Base-by-base conservation (phyloP, 2,113 vertebrate genomes). In the Chaenogobius annularis region DNA sequence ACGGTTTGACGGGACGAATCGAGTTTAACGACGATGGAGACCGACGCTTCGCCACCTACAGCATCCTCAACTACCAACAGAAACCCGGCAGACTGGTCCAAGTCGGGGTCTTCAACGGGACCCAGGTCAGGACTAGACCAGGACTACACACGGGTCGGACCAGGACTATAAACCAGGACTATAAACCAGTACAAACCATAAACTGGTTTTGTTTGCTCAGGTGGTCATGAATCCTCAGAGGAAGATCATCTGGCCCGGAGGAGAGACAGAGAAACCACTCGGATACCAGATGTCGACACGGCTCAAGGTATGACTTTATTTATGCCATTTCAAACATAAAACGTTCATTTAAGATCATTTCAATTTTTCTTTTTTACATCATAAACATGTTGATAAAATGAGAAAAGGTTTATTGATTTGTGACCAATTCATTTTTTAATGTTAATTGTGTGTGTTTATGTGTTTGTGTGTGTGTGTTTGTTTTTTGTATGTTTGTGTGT, bases 261-360 rank as follows among this genome's bases (percentile, higher is more conserved):
- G 98, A 63, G 96, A 98, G 83, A 97, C 96, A 0, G 97, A 99
- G 92, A 98, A 96, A 69, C 98, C 98, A 11, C 93, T 95, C n/a
- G 98, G 98, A 52, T 99, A 98, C 81, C 96, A 99, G 94, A 99
- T 99, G 98, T 99, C 98, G 0, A 99, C 98, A 7, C 96, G 95
- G 79, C 69, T 99, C 50, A 99, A 99, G 96, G 98, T 93, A 55
- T 14, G 2, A 0, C 20, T 55, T 31, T 31, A 31, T 31, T 31
- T 55, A 20, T 54, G 8, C 8, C 52, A 9, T 15, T 48, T n/a
- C n/a, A 31, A 31, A 31, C 26, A 31, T 31, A 4, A 31, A 31
- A 31, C 26, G 4, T 31, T 31, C 26, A 31, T 31, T 31, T 31
- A 31, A 31, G 26, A 31, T 31, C 4, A 31, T 31, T 31, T 31